Evolutionary conservation across 2,888 invertebrate genomes (phyloP).

Genomic region (Xestia rhomboidea): DNA sequence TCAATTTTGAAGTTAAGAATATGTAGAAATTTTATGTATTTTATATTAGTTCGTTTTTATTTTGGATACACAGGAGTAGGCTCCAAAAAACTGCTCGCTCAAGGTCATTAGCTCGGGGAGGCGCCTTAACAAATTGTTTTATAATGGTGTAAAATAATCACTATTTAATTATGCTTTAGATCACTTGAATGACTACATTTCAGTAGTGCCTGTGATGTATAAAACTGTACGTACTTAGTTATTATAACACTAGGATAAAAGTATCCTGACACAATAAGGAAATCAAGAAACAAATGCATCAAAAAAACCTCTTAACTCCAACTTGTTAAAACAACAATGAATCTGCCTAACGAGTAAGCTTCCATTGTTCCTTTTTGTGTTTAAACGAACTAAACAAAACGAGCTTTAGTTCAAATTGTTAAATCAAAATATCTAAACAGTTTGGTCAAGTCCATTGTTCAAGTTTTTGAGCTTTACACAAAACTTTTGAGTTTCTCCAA

Average conservation of each 20-base stretch:
- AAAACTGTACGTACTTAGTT: not conserved
- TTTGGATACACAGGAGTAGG: too few relatives aligned
- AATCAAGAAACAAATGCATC: not conserved
- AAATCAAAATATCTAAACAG: slow-evolving; percentile 76
- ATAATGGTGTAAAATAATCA: not conserved
- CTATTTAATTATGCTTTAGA: not conserved
- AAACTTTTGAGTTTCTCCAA: slow-evolving; percentile 70
- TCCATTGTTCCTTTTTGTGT: slow-evolving; percentile 65
- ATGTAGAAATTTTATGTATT: too few relatives aligned
- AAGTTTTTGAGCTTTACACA: slow-evolving; percentile 69
- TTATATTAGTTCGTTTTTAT: too few relatives aligned
- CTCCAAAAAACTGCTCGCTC: too few relatives aligned
- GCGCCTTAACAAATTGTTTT: not conserved
- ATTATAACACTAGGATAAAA: not conserved
- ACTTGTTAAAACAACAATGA: slow-evolving; percentile 51
- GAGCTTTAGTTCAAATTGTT: slow-evolving; percentile 72
- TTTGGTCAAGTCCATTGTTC: slow-evolving; percentile 76
- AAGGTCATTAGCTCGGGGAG: too few relatives aligned
- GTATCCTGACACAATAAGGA: not conserved
- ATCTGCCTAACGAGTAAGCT: slow-evolving; percentile 39
- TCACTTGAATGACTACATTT: not conserved
- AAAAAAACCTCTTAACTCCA: not conserved
- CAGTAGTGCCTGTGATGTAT: not conserved
- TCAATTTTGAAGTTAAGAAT: too few relatives aligned
- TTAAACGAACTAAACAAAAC: slow-evolving; percentile 70